These are phyloP conservation scores for Gambusia holbrooki DNA, from an alignment of 2,113 vertebrate species.

Conservation along the genomic window DNA sequence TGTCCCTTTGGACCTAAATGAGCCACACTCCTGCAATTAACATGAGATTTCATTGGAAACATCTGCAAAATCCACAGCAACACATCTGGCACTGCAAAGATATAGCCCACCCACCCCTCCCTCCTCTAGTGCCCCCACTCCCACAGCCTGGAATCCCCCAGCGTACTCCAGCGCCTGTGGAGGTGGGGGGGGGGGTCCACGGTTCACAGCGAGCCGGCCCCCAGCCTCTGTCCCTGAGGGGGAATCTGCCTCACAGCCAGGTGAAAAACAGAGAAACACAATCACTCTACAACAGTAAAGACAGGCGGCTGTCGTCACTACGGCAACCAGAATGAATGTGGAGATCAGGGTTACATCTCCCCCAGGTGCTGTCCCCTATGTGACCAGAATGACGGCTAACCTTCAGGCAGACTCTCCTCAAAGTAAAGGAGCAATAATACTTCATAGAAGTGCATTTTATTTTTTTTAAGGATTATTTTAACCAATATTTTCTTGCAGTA, in stretches of 20 bases:
- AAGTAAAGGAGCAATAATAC: background rate
- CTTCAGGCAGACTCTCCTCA: background rate
- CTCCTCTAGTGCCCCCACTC: background rate
- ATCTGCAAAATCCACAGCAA: slow-evolving; percentile 60
- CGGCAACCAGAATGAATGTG: slow-evolving; percentile 21
- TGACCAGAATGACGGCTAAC: slow-evolving; percentile 52
- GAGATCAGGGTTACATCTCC: slow-evolving; percentile 47
- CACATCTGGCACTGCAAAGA: slow-evolving; percentile 71
- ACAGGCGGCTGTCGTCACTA: slow-evolving; percentile 27
- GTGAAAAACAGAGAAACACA: background rate
- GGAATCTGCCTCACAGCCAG: background rate
- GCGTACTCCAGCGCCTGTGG: slow-evolving; percentile 8
- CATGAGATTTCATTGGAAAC: slow-evolving; percentile 67
- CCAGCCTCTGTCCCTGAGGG: slow-evolving; percentile 40
- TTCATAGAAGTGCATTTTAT: no score
- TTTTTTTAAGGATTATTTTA: no score
- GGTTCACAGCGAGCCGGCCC: slow-evolving; percentile 48
- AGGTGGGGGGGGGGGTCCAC: background rate
- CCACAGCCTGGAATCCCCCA: slow-evolving; percentile 15
- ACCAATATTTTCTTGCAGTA: no score
- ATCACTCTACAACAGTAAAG: slow-evolving; percentile 37
- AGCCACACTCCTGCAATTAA: slow-evolving; percentile 62
- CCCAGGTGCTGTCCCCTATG: slow-evolving; percentile 30
- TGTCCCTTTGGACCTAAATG: slow-evolving; percentile 60
- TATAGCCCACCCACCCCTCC: background rate